A percentile compares a stretch with the other conserved stretches of the same genome.
Evolutionary conservation across 2,888 invertebrate species (phyloP).

Genomic region (Sinotaia quadrata): DNA sequence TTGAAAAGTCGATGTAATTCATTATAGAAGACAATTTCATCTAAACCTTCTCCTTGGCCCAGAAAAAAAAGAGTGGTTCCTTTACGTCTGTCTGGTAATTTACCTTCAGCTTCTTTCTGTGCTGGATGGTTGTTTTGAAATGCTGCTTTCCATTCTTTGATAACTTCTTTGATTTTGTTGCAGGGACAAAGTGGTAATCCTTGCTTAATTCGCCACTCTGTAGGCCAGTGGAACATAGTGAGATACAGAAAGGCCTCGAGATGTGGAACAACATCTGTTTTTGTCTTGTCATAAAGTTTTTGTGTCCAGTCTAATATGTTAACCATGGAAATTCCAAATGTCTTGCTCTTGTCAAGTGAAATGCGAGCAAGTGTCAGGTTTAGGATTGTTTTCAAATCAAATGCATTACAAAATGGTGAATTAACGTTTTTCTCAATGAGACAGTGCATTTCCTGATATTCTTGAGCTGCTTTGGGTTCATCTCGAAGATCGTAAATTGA

Average conservation of each 20-base stretch:
- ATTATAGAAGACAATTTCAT: constrained; percentile 38
- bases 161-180: constrained; percentile 34
- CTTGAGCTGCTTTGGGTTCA: constrained; percentile 21
- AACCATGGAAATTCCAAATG: constrained; percentile 1
- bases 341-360: constrained; percentile 6
- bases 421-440: constrained; percentile 36
- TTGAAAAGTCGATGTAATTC: constrained; percentile 30
- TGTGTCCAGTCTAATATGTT: constrained; percentile 37
- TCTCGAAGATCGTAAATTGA: constrained; percentile 30
- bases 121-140: constrained; percentile 44
- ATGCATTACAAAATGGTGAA: constrained; percentile 34
- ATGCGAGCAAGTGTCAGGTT: constrained; percentile 33
- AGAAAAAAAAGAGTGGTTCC: constrained; percentile 50
- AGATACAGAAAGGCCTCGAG: constrained; percentile 39
- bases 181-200: constrained; percentile 23
- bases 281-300: constrained; percentile 31
- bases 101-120: constrained; percentile 38
- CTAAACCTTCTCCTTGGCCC: constrained; percentile 39
- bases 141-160: constrained; percentile 41
- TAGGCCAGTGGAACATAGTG: constrained; percentile 41
- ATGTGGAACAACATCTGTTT: not conserved
- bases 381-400: constrained; percentile 38
- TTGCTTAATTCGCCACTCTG: constrained; percentile 26
- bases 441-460: constrained; percentile 15
- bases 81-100: constrained; percentile 35